These are phyloP conservation scores for Microctenopoma lineatum DNA, from an alignment of 2,797 vertebrate genomes.

Conservation along the genomic window DNA sequence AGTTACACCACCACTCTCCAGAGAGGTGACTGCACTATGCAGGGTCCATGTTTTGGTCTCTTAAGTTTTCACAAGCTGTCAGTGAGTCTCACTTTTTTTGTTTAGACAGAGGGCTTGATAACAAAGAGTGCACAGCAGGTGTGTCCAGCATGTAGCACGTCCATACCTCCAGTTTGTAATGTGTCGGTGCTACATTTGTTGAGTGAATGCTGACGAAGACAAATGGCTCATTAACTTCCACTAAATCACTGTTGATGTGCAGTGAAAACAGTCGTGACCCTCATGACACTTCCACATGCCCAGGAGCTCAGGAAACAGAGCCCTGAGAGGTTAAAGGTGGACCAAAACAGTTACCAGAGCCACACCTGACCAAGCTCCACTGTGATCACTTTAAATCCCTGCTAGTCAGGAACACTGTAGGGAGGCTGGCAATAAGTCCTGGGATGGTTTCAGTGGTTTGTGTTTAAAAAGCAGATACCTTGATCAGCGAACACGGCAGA, in stretches of 20 bases:
- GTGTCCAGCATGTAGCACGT: slow-evolving; percentile 27
- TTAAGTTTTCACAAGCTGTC: slow-evolving; percentile 59
- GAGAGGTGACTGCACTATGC: slow-evolving; percentile 45
- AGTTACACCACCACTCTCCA: slow-evolving; percentile 45
- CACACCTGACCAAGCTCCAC: slow-evolving; percentile 64
- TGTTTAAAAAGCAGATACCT: slow-evolving; percentile 8
- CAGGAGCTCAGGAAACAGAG: slow-evolving; percentile 45
- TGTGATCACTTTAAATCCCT: slow-evolving; percentile 40
- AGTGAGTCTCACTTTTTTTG: slow-evolving; percentile 42
- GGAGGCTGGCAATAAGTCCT: not conserved
- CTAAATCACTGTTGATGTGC: slow-evolving; percentile 77
- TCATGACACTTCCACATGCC: slow-evolving; percentile 46
- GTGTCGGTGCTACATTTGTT: slow-evolving; percentile 23
- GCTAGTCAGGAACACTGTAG: slow-evolving; percentile 29
- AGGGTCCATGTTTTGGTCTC: slow-evolving; percentile 50
- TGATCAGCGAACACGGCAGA: slow-evolving; percentile 15
- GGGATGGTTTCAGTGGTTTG: not conserved
- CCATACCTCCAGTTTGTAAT: slow-evolving; percentile 30
- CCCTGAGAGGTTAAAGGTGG: slow-evolving; percentile 69
- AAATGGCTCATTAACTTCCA: slow-evolving; percentile 74
- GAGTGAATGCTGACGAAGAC: slow-evolving; percentile 70
- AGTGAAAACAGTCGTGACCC: slow-evolving; percentile 81
- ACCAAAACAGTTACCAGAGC: slow-evolving; percentile 69
- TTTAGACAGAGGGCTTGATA: slow-evolving; percentile 34
- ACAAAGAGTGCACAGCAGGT: slow-evolving; percentile 48